Evolutionary conservation across 2,113 vertebrate genomes (phyloP), one percentile per base, ranked within the genome.

Genomic region (Camelus bactrianus): DNA sequence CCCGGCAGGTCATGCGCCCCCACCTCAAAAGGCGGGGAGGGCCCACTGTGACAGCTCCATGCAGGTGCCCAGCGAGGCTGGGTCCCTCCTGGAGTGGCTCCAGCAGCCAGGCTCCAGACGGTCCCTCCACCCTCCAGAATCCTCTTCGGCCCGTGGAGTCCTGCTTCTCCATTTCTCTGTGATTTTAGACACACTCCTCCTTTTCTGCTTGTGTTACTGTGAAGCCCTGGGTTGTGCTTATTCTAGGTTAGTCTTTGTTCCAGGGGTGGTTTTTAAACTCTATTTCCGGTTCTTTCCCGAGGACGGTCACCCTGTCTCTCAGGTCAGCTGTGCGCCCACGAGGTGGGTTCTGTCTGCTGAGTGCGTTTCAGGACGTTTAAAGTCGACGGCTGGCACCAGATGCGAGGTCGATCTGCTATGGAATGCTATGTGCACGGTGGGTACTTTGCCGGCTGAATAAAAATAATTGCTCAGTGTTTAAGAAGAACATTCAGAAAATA

Each of bases 41-140:
- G 6, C 22, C 6, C 8, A 0, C 8, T 3, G 20, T 32, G 60
- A 15, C n/a, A 20, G 6, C 70, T 48, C 15, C 0, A 0, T 15
- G 54, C 5, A 0, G 16, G 8, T 1, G 5, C 16, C 50, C 17
- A 6, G 28, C 0, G 8, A n/a, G 52, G 28, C 38, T 3, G 0
- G 2, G 69, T 3, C 69, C 28, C 19, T n/a, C 32, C 46, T 17
- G 14, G 22, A 6, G 0, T 0, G 62, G 83, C 48, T n/a, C 73
- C 30, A 0, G 15, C 20, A 24, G 5, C 30, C 6, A 0, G 15
- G 22, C 48, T 69, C 22, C 8, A 5, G 32, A 11, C 1, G 0
- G 48, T 8, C 10, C 5, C 26, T 0, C 46, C 4, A 17, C 24
- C 65, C 32, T 19, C n/a, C 3, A 28, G 83, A 16, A 12, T 9